Evolutionary conservation across 2,888 invertebrate species (phyloP).

Genomic region (Diarsia dahlii): DNA sequence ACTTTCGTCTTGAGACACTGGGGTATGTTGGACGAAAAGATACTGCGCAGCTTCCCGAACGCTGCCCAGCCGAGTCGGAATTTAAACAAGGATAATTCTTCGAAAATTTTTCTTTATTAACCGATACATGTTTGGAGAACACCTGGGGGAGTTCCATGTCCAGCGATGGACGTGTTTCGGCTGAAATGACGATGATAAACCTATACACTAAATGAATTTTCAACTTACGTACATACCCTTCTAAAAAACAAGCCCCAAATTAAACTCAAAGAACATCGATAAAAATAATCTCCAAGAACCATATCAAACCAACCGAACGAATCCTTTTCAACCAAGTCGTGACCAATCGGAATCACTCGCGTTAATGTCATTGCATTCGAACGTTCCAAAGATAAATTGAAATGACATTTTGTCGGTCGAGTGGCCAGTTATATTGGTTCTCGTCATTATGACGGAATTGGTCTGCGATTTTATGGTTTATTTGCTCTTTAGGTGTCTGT

Average conservation of each 20-base stretch:
- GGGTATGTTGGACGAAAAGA: no score
- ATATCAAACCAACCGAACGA: conserved; percentile 24
- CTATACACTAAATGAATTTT: not conserved
- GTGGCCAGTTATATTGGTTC: conserved; percentile 65
- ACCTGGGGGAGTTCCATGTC: no score
- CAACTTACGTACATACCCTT: not conserved
- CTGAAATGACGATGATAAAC: no score
- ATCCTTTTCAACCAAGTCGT: conserved; percentile 51
- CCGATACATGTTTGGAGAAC: no score
- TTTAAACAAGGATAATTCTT: no score
- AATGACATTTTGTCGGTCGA: conserved; percentile 72
- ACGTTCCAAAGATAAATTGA: conserved; percentile 68
- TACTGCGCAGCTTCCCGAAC: no score
- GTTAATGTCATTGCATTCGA: conserved; percentile 69
- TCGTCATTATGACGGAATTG: conserved; percentile 55
- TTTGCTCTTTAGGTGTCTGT: conserved; percentile 21
- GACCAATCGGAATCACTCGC: conserved; percentile 60
- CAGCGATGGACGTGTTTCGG: no score
- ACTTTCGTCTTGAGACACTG: no score
- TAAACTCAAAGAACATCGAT: conserved; percentile 29
- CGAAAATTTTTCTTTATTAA: no score
- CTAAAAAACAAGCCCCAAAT: conserved; percentile 8
- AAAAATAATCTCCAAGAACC: conserved; percentile 50
- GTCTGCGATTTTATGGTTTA: conserved; percentile 28
- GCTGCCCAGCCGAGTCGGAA: no score